Conservation (phyloP, 2,888 invertebrate genomes). For the Phlogophora meticulosa region DNA sequence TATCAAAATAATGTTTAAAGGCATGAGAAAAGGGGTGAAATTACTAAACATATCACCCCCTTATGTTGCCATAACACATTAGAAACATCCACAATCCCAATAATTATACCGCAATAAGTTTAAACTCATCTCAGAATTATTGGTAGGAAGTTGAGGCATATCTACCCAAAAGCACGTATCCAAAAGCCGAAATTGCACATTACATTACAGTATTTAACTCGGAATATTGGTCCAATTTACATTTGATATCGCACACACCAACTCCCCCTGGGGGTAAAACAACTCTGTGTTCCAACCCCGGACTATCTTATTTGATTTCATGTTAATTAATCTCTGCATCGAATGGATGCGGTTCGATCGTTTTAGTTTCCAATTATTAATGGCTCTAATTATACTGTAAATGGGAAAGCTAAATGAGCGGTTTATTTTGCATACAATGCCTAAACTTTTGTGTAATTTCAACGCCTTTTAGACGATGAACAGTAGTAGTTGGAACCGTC, state of each 20-base stretch:
- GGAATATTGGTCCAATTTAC: constrained; percentile 48
- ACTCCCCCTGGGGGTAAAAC: constrained; percentile 5
- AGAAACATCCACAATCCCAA: not conserved
- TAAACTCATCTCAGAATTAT: constrained; percentile 2
- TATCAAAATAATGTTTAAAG: too few species aligned
- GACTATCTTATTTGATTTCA: constrained; percentile 54
- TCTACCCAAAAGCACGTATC: constrained; percentile 2
- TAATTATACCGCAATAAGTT: not conserved
- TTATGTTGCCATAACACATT: not conserved
- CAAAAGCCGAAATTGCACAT: constrained; percentile 13
- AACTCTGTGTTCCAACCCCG: constrained; percentile 6
- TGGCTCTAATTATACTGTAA: constrained; percentile 5
- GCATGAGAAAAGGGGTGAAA: too few species aligned
- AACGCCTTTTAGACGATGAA: not conserved
- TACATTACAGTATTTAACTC: constrained; percentile 34
- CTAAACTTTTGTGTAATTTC: not conserved
- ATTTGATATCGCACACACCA: constrained; percentile 42
- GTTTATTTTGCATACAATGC: not conserved
- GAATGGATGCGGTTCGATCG: constrained; percentile 35
- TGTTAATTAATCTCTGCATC: constrained; percentile 54
- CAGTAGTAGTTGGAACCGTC: too few species aligned
- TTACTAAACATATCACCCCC: not conserved
- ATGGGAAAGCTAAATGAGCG: not conserved
- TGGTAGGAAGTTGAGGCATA: not conserved
- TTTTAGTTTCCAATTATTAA: constrained; percentile 46